Evolutionary conservation across 2,888 invertebrate genomes (phyloP), one percentile per base, ranked within the genome.

Genomic region (Tolmerus cingulatus): DNA sequence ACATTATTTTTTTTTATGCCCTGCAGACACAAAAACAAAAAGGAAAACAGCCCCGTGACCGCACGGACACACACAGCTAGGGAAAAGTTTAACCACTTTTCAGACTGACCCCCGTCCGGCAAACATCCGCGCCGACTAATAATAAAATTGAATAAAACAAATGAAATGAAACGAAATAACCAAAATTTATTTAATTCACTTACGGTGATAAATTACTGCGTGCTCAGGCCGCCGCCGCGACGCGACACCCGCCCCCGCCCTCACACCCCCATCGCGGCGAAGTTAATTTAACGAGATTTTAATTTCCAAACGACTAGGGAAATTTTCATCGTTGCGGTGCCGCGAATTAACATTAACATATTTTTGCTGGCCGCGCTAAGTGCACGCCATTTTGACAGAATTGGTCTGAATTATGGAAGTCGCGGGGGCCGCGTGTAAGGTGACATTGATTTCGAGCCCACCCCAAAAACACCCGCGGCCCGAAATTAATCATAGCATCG

Each of bases 111-210:
- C 57, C 51, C 9, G 43, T 30, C 23, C 51, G 34, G 4, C 34
- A 51, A 81, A 51, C 46, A 81, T 51, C 51, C 34, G 66, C 66
- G 12, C 27, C 66, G 27, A 66, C 66, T 66, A 66, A 66, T 66
- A 66, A 66, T 66, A 16, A 51, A 51, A 81, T 81, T 81, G 55
- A 81, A 51, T 81, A 81, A 81, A 81, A 81, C 55, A 81, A 81
- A 81, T 66, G 66, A 66, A 66, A 66, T 81, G 23, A 81, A 81
- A 81, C 51, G 34, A 81, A 81, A 81, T 23, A 30, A 14, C 81
- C 46, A 51, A 81, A 81, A 81, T 81, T 81, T 81, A 81, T 81
- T 81, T 81, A 81, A 81, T 81, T 81, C 81, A 51, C 81, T 81
- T 81, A 81, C 51, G 34, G 34, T 34, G 81, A 81, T 81, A 81